phyloP scores from a whole-genome alignment of 2,113 vertebrate species.

The Plecotus auritus region DNA sequence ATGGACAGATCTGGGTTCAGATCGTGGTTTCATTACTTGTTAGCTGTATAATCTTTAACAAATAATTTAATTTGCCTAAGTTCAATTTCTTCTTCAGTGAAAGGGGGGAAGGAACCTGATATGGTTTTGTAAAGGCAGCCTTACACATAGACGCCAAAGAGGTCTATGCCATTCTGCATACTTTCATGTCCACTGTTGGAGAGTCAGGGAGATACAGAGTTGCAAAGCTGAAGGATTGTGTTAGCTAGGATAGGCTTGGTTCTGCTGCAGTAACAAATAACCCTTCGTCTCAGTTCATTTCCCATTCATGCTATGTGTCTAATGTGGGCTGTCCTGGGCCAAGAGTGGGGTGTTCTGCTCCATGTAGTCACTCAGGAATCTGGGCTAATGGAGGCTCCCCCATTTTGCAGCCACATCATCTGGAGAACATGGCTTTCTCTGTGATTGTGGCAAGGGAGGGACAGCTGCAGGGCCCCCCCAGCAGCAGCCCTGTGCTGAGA shows the following conservation, averaged over 20 bases:
- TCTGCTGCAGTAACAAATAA: neutral
- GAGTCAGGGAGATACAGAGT: neutral
- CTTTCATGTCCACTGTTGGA: neutral
- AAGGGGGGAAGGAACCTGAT: too few species aligned
- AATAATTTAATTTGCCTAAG: neutral
- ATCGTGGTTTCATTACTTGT: neutral
- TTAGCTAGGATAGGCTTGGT: neutral
- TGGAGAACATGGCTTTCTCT: neutral
- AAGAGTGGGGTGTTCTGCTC: neutral
- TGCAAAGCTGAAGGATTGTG: neutral
- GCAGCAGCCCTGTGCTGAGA: neutral
- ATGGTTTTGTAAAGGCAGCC: too few species aligned
- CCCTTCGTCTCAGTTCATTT: neutral
- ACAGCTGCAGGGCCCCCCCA: neutral
- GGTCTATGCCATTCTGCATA: neutral
- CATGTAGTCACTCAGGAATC: neutral
- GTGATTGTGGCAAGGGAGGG: neutral
- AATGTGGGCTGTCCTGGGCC: neutral
- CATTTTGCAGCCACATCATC: too few species aligned
- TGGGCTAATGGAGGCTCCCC: neutral
- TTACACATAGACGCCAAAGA: neutral
- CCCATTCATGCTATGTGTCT: neutral
- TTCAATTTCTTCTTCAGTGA: neutral
- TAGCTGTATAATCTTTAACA: neutral
- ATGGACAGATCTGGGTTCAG: neutral